Evolutionary conservation across 2,113 vertebrate genomes (phyloP), one percentile per base, ranked within the genome.

Genomic region (Brienomyrus brachyistius): DNA sequence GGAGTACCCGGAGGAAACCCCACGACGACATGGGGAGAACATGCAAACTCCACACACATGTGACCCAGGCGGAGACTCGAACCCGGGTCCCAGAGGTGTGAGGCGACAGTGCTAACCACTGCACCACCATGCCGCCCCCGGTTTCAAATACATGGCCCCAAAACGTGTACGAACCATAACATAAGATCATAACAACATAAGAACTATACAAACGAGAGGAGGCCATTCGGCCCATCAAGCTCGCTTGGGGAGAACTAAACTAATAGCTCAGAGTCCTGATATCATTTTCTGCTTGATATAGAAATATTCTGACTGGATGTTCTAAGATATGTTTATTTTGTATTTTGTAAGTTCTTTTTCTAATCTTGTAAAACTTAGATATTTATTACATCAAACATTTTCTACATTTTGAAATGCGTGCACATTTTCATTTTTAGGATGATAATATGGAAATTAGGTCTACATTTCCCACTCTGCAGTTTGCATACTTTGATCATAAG

Each of bases 141-240:
- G 93, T 17, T 31, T 86, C 50, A 86, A 52, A 84, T 8, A n/a
- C 85, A 86, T 51, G 11, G 35, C 23, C 5, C 10, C 50, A 52
- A 86, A 27, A 86, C 27, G 35, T 80, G 1, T 40, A 23, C 19
- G 45, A 48, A n/a, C 82, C 19, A 31, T 2, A 17, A 31, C n/a
- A n/a, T n/a, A n/a, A n/a, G n/a, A n/a, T n/a, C n/a, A n/a, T n/a
- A n/a, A n/a, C n/a, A n/a, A n/a, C n/a, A n/a, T n/a, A n/a, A n/a
- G n/a, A n/a, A n/a, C n/a, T n/a, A n/a, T n/a, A n/a, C n/a, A n/a
- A n/a, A n/a, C n/a, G n/a, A n/a, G n/a, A n/a, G n/a, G n/a, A n/a
- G n/a, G n/a, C n/a, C n/a, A n/a, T n/a, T n/a, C n/a, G n/a, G n/a
- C n/a, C n/a, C n/a, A n/a, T n/a, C n/a, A n/a, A n/a, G n/a, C n/a